Conservation (phyloP, 2,888 invertebrate species). For the Unio delphinus region DNA sequence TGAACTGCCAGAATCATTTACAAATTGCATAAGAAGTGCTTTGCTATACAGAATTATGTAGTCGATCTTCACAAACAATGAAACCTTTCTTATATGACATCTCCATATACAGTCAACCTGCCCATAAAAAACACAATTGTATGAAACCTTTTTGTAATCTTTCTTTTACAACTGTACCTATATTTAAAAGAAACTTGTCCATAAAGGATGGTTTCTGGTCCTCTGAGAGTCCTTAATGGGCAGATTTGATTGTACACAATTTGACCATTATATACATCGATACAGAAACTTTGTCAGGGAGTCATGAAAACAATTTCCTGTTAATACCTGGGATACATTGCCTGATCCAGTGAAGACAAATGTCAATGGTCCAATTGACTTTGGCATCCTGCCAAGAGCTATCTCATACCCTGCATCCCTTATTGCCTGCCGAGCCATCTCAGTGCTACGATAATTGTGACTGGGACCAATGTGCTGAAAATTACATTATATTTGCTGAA, state of each 20-base stretch:
- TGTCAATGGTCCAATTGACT: slow-evolving; percentile 96
- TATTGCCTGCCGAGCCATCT: slow-evolving; percentile 97
- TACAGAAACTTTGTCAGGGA: background rate
- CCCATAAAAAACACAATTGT: no score
- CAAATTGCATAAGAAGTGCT: no score
- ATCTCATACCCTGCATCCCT: slow-evolving; percentile 99
- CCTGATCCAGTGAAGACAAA: slow-evolving; percentile 99
- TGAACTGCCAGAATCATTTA: no score
- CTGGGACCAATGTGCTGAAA: slow-evolving; percentile 94
- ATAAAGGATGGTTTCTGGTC: no score
- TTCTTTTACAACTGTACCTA: no score
- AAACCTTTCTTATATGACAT: no score
- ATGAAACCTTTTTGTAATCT: no score
- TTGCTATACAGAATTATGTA: no score
- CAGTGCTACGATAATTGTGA: slow-evolving; percentile 97
- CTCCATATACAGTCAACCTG: no score
- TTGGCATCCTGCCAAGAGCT: slow-evolving; percentile 94
- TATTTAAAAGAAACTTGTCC: no score
- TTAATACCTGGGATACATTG: slow-evolving; percentile 87
- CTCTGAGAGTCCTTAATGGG: no score
- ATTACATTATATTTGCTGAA: background rate
- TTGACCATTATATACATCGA: background rate
- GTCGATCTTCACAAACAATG: no score
- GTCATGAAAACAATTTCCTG: slow-evolving; percentile 11
- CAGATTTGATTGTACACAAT: background rate